Evolutionary conservation across 2,113 vertebrate genomes (phyloP).

Genomic region (Mormyrus lacerda): DNA sequence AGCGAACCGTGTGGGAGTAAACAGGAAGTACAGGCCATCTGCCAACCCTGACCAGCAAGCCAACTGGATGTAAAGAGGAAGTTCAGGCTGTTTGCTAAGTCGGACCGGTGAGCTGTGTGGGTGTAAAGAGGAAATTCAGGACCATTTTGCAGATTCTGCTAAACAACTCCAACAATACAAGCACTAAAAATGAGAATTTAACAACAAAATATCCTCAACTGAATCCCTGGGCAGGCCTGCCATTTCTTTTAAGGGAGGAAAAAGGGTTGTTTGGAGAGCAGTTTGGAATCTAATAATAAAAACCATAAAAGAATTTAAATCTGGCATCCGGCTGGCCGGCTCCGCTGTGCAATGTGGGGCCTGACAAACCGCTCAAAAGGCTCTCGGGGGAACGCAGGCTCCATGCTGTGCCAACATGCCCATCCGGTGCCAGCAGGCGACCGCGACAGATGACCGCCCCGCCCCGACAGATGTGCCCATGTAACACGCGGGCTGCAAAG

Average conservation of each 20-base stretch:
- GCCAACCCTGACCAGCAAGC: background rate
- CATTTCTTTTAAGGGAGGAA: background rate
- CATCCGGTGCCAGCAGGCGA: background rate
- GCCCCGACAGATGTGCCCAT: background rate
- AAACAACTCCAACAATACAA: background rate
- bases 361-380: background rate
- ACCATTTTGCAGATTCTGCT: background rate
- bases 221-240: background rate
- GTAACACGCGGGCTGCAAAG: background rate
- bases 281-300: slow-evolving; percentile 5
- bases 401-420: background rate
- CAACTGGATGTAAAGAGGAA: background rate
- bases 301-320: slow-evolving; percentile 7
- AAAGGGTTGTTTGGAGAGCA: background rate
- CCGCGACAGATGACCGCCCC: background rate
- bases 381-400: background rate
- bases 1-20: background rate
- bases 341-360: background rate
- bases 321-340: background rate
- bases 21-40: background rate
- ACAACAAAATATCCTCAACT: background rate
- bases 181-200: background rate
- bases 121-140: background rate
- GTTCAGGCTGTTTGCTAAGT: background rate
- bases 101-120: background rate